These are phyloP conservation scores for Drosophila rubida DNA, from an alignment of 2,888 invertebrate genomes.

Conservation along the genomic window DNA sequence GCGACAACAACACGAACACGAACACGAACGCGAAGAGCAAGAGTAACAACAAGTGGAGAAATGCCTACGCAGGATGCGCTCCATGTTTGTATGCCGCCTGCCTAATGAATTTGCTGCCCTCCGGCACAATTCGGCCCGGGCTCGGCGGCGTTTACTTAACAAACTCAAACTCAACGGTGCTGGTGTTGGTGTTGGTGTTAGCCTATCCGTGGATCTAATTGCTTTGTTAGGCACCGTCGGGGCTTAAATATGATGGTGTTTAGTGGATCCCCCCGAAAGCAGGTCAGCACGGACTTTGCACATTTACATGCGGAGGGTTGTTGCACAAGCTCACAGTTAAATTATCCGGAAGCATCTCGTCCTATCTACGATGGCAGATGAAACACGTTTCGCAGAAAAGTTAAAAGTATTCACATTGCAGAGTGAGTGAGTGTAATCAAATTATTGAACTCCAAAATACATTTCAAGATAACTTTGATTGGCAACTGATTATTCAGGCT, in stretches of 20 bases:
- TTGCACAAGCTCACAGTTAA: slow-evolving; percentile 18
- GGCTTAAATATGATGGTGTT: slow-evolving; percentile 66
- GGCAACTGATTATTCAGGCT: neutral
- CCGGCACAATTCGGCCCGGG: slow-evolving; percentile 14
- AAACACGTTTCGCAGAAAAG: neutral
- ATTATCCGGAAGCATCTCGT: neutral
- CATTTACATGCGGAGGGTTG: slow-evolving; percentile 18
- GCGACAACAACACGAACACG: no score
- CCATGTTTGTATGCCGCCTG: slow-evolving; percentile 28
- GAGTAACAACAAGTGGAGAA: slow-evolving; percentile 23
- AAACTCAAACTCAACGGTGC: slow-evolving; percentile 57
- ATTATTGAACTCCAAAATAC: neutral
- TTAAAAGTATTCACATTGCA: slow-evolving; percentile 1
- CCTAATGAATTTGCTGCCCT: slow-evolving; percentile 74
- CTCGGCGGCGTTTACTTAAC: slow-evolving; percentile 67
- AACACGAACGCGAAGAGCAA: no score
- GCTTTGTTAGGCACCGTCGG: slow-evolving; percentile 73
- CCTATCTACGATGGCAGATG: neutral
- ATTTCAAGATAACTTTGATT: neutral
- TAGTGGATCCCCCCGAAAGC: slow-evolving; percentile 1
- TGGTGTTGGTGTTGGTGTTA: slow-evolving; percentile 44
- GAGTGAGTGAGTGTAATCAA: neutral
- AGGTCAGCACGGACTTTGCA: neutral
- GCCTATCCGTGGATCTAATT: slow-evolving; percentile 69
- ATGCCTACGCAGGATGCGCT: slow-evolving; percentile 44